Conservation (phyloP, 2,888 invertebrate genomes). For the Heteromyza rotundicornis region DNA sequence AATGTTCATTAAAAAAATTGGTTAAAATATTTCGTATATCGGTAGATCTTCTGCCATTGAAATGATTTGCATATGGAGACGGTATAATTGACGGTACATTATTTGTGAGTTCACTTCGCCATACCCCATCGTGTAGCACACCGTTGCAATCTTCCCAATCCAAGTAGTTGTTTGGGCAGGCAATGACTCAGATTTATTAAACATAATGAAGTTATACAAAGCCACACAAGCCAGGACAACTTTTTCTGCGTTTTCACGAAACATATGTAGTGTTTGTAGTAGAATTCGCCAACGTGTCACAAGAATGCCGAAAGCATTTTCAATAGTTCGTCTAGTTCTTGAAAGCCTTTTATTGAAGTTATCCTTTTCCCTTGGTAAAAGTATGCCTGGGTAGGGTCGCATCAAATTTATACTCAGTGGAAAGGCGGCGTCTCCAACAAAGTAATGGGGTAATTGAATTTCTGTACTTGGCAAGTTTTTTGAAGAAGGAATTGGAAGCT, state of each 20-base stretch:
- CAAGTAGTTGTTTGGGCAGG: neutral
- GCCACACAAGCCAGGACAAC: too few species aligned
- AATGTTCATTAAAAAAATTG: too few species aligned
- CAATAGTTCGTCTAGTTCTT: neutral
- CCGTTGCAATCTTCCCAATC: neutral
- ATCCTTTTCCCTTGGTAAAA: neutral
- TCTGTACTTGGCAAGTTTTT: neutral
- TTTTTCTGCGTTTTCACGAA: neutral
- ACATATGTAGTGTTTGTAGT: neutral
- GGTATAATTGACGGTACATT: neutral
- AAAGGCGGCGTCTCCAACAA: conserved; percentile 17
- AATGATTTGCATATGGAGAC: too few species aligned
- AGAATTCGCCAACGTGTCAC: neutral
- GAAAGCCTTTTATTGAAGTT: neutral
- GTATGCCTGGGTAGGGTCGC: neutral
- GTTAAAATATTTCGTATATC: too few species aligned
- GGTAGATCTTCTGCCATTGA: too few species aligned
- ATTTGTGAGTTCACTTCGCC: neutral
- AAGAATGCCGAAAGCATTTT: neutral
- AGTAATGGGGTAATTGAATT: conserved; percentile 12
- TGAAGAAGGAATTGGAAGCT: neutral
- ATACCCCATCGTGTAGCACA: neutral
- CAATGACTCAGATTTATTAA: neutral
- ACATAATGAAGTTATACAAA: neutral
- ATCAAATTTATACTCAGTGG: conserved; percentile 6